A percentile compares a stretch with the other conserved stretches of the same genome.
Evolutionary conservation across 2,888 invertebrate species (phyloP).

Genomic region (Amphipyra berbera): DNA sequence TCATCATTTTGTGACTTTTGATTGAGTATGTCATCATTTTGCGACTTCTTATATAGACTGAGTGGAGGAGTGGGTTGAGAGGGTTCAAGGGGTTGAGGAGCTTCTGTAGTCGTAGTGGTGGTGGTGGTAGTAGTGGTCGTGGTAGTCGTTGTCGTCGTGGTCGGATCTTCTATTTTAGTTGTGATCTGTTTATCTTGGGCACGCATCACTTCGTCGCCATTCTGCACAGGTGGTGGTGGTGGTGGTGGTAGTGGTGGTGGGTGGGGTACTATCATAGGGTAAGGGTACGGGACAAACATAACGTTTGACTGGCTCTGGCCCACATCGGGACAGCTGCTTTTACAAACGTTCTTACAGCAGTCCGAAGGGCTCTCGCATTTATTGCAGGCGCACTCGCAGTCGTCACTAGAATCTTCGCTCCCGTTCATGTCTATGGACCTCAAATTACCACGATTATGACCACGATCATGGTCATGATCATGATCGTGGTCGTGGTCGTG

Average conservation of each 20-base stretch:
- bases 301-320: conserved; percentile 47
- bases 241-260: too few relatives aligned
- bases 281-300: conserved; percentile 67
- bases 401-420: conserved; percentile 57
- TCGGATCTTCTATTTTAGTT: not conserved
- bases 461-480: conserved; percentile 3
- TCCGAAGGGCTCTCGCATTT: conserved; percentile 59
- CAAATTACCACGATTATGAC: not conserved
- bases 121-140: conserved; percentile 6
- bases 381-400: conserved; percentile 63
- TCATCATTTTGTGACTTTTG: conserved; percentile 21
- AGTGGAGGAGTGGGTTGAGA: not conserved
- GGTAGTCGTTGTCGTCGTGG: conserved; percentile 13
- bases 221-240: conserved; percentile 3
- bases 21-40: conserved; percentile 16
- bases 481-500: conserved; percentile 1
- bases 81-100: not conserved
- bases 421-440: not conserved
- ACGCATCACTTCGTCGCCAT: conserved; percentile 16
- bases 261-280: conserved; percentile 57
- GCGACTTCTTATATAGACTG: not conserved
- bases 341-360: conserved; percentile 65
- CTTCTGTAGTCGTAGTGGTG: not conserved
- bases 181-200: conserved; percentile 13
- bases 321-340: conserved; percentile 40